Evolutionary conservation across 2,888 invertebrate genomes (phyloP), one percentile per base, ranked within the genome.

Genomic region (Aspidiotus rigidus): DNA sequence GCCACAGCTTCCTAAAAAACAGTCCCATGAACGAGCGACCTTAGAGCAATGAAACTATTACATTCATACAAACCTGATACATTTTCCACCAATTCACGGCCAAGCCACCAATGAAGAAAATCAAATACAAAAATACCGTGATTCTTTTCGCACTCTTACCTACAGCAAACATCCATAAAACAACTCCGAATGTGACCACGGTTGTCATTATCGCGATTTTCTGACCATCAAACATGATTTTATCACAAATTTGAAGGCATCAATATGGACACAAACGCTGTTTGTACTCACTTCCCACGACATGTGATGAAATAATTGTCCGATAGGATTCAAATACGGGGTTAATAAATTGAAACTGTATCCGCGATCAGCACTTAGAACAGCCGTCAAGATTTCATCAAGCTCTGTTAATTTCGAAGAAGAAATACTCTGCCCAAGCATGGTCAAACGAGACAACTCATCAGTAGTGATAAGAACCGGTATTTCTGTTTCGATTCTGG

Each of bases 91-190:
- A 57, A 39, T 66, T 66, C 28, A 42, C 40, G 7, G 57, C 60
- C n/a, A 66, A 59, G 13, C 66, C 66, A 10, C 66, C 49, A 44
- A 66, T 15, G 10, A 66, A 66, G 49, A 57, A 66, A 0, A 66
- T 42, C 39, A 66, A 59, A 44, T 66, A 66, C 53, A 66, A 59
- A 39, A 66, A 66, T 1, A 66, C 41, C 57, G 59, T 59, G 10
- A 66, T 66, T 49, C 28, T 66, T 28, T 60, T 66, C 56, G 59
- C n/a, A 28, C 57, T 57, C 17, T 57, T 42, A 0, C 66, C 66
- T 49, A 66, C 59, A 7, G 66, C 66, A n/a, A 59, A 59, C 66
- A 66, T 66, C 66, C 66, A 66, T 15, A 66, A 16, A 15, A 44
- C 49, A 1, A 66, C 66, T 16, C 16, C 9, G 49, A 41, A 41